These are phyloP conservation scores for Lottia scabra DNA, from an alignment of 2,888 invertebrate genomes.

Conservation along the genomic window DNA sequence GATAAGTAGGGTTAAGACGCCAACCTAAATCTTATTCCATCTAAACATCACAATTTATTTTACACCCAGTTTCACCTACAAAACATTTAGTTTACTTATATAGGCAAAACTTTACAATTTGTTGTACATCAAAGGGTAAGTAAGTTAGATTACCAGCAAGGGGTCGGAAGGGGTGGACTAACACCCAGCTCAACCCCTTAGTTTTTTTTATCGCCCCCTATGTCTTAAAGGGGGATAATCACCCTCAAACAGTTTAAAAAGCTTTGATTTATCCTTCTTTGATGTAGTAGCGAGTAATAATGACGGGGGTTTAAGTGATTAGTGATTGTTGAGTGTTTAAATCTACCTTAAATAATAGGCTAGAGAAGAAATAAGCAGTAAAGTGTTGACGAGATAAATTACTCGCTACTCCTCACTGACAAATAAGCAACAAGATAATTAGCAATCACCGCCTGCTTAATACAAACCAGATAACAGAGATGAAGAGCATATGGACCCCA, in stretches of 20 bases:
- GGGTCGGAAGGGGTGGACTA: neutral
- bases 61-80: neutral
- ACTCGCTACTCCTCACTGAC: neutral
- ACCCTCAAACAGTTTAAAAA: conserved; percentile 1
- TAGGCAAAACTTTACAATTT: neutral
- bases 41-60: conserved; percentile 4
- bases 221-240: neutral
- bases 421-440: conserved; percentile 1
- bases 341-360: conserved; percentile 4
- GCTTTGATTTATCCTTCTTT: neutral
- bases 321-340: conserved; percentile 5
- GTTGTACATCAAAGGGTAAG: neutral
- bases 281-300: neutral
- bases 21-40: neutral
- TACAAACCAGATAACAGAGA: neutral
- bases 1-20: too few species aligned
- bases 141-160: neutral
- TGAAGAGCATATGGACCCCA: neutral
- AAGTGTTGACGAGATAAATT: conserved; percentile 1
- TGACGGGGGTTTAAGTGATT: conserved; percentile 2
- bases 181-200: neutral
- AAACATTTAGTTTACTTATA: neutral
- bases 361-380: neutral
- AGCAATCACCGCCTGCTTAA: neutral
- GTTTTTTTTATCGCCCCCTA: neutral